Evolutionary conservation across 2,888 invertebrate species (phyloP).

Genomic region (Chrysina gloriosa): DNA sequence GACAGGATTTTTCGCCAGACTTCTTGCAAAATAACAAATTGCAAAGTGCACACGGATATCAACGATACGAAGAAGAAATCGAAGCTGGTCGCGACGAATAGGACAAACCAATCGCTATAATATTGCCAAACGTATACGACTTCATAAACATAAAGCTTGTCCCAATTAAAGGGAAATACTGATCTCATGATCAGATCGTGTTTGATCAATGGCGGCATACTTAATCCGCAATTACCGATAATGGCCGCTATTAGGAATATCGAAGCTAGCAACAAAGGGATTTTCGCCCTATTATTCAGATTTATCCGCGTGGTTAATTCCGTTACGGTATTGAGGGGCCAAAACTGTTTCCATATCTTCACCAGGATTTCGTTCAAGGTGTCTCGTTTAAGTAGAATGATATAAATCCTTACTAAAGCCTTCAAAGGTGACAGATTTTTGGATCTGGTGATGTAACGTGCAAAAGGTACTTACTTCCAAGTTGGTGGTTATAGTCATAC

Average conservation of each 20-base stretch:
- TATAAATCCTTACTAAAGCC: constrained; percentile 30
- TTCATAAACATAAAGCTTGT: constrained; percentile 44
- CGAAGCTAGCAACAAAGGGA: too few relatives aligned
- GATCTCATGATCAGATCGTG: constrained; percentile 38
- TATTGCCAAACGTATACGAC: constrained; percentile 46
- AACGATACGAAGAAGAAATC: constrained; percentile 39
- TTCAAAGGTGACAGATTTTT: background rate
- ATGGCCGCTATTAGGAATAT: too few relatives aligned
- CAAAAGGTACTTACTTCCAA: constrained; percentile 39
- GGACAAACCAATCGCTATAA: constrained; percentile 38
- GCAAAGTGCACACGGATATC: constrained; percentile 24
- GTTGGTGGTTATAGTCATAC: constrained; percentile 29
- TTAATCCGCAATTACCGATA: too few relatives aligned
- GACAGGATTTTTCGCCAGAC: constrained; percentile 37
- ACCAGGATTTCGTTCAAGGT: constrained; percentile 30
- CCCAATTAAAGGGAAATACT: constrained; percentile 45
- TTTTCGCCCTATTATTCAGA: too few relatives aligned
- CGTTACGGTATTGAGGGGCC: constrained; percentile 15
- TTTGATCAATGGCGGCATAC: too few relatives aligned
- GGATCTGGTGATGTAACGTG: too few relatives aligned
- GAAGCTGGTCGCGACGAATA: constrained; percentile 25
- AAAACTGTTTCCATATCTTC: constrained; percentile 35
- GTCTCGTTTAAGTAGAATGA: constrained; percentile 16
- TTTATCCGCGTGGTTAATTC: background rate
- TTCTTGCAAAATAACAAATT: constrained; percentile 44